Base-by-base conservation (phyloP, 1,140 invertebrate species). In the Venustaconcha ellipsiformis region DNA sequence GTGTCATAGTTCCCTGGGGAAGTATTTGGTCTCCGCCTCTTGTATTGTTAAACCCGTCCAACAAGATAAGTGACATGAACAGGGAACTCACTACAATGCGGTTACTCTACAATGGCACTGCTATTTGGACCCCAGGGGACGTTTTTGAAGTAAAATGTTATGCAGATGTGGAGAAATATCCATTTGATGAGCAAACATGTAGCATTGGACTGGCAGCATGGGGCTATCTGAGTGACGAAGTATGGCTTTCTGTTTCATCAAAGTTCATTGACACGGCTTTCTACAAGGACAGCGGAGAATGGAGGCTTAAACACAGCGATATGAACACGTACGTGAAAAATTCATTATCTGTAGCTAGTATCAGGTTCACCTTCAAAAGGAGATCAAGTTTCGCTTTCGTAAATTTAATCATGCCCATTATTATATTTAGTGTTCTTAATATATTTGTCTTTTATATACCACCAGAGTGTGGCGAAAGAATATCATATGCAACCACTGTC, bases 101-200 rank as follows among this genome's bases (percentile, higher is more conserved):
- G 17, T 26, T 74, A 17, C 26, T 68, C 18, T 68, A 74, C 72
- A 74, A 74, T 18, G 72, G 72, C 14, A 68, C 48, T 14, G 37
- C 63, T 15, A 62, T 74, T 5, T 74, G 72, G 72, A 15, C 58
- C 20, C 72, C 72, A 13, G 72, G 72, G 57, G 72, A 74, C 65
- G 72, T 74, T 13, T 74, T 74, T 58, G 30, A 56, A 17, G 58
- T 66, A 20, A 67, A 60, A 23, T 74, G 72, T 67, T 57, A 67
- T n/a, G 60, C 17, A 15, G 72, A 74, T 58, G 58, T 74, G 12
- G 59, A 67, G 17, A 74, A 56, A 18, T 74, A 74, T 55, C 72
- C 72, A 23, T 74, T 74, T 30, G 72, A 74, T 37, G 23, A 37
- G 17, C 72, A 74, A 30, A 55, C 23, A 18, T 74, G 72, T 55